Base-by-base conservation (phyloP, 2,888 invertebrate genomes). In the Leucania comma region DNA sequence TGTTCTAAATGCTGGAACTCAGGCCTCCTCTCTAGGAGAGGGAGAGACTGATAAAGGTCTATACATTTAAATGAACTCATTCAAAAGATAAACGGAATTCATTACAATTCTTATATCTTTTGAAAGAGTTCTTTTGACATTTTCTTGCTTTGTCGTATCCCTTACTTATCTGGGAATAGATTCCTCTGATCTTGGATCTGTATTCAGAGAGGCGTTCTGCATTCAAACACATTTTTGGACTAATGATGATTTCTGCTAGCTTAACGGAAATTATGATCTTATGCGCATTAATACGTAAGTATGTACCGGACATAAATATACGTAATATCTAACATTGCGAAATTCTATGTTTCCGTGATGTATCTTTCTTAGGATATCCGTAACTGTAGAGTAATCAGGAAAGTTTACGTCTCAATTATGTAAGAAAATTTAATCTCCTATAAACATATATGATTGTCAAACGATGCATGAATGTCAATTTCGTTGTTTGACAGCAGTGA, bases 291-390 rank as follows among this genome's bases (percentile, higher is more conserved):
- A 9, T n/a, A 12, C 12, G 24, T 38, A 38, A n/a, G n/a, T 12
- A 38, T 3, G 14, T 20, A 32, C 24, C 22, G 20, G n/a, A 58
- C 24, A 22, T 65, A 22, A 2, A 22, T 48, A 14, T 42, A 48
- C 46, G 46, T 48, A 20, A n/a, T 32, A 8, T 20, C 8, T 57
- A 38, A 29, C 38, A 22, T 12, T 29, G 14, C 22, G 24, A 50
- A 24, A 66, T 50, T 48, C 1, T 66, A 20, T 22, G 42, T 20
- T 67, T 75, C 32, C 50, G n/a, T 24, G n/a, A 42, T 50, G 3
- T 56, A 9, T 48, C 8, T 26, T 29, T 32, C 22, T 22, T 12
- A 24, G 24, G 54, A 59, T 2, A n/a, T 76, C 35, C 58, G 48
- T n/a, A 58, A 42, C 20, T 57, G 24, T 42, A n/a, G 12, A 53